Evolutionary conservation across 2,797 vertebrate genomes (phyloP), one percentile per base, ranked within the genome.

Genomic region (Sebastes kiyomatsui): DNA sequence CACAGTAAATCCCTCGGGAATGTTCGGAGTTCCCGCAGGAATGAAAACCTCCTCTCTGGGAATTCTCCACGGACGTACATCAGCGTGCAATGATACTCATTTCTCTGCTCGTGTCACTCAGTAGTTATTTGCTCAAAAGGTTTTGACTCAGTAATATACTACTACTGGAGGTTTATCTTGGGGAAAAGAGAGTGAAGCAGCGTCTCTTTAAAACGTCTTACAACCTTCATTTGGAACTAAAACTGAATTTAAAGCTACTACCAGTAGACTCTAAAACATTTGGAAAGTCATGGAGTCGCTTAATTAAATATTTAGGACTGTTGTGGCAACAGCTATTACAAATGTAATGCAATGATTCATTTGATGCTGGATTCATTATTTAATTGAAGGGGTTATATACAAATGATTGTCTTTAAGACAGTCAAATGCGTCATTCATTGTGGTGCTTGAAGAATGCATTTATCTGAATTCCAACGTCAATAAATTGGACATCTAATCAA

Each of bases 371-470:
- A 69, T 59, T 78, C 60, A 72, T 67, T 67, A 60, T 74, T 12
- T 49, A 49, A 49, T 49, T 49, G 46, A 54, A 54, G 76, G 68
- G 68, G 56, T 65, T 22, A 1, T 20, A 14, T 9, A 32, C 55
- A 42, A 55, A 62, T 14, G 67, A 66, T 66, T 10, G 73, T 62
- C 58, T 82, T 23, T 5, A 25, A 71, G 58, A 71, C 72, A 54
- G 61, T 54, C 25, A 79, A 59, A 70, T 46, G 49, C 42, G 49
- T 32, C 49, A 22, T 82, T 79, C 84, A 52, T 74, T 82, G 87
- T n/a, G 90, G 90, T 80, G 46, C 59, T n/a, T 23, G 20, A 76
- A 81, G 87, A 91, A 93, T 81, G 88, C 75, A 78, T 89, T 90
- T 80, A 87, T 92, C 85, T 72, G 32, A 67, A 88, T 73, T 85